Evolutionary conservation across 2,113 vertebrate species (phyloP).

Genomic region (Megaceryle torquata): DNA sequence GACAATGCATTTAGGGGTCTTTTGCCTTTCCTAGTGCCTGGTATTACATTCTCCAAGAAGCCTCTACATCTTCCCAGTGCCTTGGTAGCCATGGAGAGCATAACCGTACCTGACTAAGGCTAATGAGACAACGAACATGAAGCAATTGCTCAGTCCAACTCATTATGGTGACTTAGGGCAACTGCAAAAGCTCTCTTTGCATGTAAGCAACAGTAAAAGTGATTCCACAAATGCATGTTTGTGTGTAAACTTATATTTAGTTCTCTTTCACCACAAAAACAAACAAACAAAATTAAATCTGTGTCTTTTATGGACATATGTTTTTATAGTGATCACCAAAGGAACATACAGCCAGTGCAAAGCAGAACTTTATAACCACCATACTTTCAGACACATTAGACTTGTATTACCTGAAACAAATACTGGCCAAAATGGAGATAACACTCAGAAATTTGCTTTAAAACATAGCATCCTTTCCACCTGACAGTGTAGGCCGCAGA

Average conservation of each 20-base stretch:
- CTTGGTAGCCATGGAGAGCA: background rate
- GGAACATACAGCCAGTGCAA: background rate
- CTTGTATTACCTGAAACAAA: constrained; percentile 28
- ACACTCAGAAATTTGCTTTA: constrained; percentile 66
- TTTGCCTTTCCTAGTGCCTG: background rate
- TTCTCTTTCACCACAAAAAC: background rate
- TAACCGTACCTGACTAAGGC: background rate
- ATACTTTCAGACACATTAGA: background rate
- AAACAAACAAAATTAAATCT: background rate
- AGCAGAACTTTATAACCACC: background rate
- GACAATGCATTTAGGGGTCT: background rate
- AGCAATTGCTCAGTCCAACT: background rate
- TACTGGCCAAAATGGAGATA: constrained; percentile 12
- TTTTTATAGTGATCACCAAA: background rate
- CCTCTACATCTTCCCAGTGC: background rate
- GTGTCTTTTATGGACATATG: background rate
- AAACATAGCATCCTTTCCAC: constrained; percentile 75
- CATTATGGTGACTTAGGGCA: background rate
- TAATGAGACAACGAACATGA: background rate
- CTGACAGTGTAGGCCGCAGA: constrained; percentile 78
- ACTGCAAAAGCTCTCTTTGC: background rate
- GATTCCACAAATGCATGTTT: background rate
- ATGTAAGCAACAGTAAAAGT: background rate
- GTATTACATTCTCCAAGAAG: background rate
- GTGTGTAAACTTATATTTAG: background rate